Base-by-base conservation (phyloP, 2,888 invertebrate genomes). In the Agrotis puta region DNA sequence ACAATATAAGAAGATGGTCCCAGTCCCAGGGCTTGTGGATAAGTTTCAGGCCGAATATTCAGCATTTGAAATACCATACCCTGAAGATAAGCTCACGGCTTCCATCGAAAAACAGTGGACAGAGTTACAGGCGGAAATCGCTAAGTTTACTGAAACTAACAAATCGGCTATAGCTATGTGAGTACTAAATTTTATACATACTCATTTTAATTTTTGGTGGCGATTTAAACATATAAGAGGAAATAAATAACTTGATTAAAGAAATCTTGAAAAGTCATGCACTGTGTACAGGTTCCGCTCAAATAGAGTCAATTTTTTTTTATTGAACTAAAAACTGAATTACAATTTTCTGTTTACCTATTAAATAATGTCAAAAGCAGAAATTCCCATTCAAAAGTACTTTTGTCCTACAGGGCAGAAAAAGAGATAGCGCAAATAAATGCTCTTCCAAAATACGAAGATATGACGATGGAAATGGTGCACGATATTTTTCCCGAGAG, bases 401-500 rank as follows among this genome's bases (percentile, higher is more conserved):
- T 6, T 11, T 67, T 50, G 16, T 45, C 47, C 7, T 68, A 53
- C 56, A 94, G 95, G 1, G 90, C 93, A 9, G 79, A 85, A 6
- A 89, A 91, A 69, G 92, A 94, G 78, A 72, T 95, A 14, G 73
- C 80, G 4, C 87, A 81, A 82, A 87, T 95, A 13, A 89, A 89
- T 24, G 88, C 92, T 20, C 82, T 95, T 33, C 95, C 95, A 0
- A 88, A 87, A 59, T 91, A 90, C 58, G 93, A 94, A 43, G 91
- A 92, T 0, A 93, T 94, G 85, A 95, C 95, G 0, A 85, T 95
- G 92, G 95, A 95, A 77, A 93, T 91, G 89, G 88, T 80, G 51
- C 78, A 80, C 13, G 92, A 94, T 9, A 70, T 93, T 85, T 92
- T 85, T 70, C 94, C 94, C 0, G 76, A 91, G 0, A 2, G 69